Conservation (phyloP, 2,797 vertebrate species). For the Lacerta viridis region DNA sequence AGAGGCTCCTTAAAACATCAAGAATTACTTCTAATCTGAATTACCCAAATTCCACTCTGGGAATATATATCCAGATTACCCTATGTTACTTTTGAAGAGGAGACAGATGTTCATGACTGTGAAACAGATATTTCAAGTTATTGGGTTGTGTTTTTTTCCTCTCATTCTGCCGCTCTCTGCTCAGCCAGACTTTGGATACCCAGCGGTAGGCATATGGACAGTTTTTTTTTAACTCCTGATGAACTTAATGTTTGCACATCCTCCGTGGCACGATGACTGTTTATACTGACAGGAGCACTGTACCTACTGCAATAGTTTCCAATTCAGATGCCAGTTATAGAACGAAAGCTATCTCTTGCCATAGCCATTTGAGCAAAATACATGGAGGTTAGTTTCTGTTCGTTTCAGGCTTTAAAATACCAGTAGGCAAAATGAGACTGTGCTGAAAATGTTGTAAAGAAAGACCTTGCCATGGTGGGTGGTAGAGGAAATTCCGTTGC, state of each 20-base stretch:
- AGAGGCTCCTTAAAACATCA: slow-evolving; percentile 72
- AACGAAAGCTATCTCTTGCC: slow-evolving; percentile 40
- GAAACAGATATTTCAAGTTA: slow-evolving; percentile 75
- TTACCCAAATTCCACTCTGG: slow-evolving; percentile 75
- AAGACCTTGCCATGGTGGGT: not conserved
- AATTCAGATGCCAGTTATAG: slow-evolving; percentile 21
- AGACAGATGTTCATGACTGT: slow-evolving; percentile 77
- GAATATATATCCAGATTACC: slow-evolving; percentile 80
- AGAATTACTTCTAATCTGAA: slow-evolving; percentile 80
- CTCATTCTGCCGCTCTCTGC: slow-evolving; percentile 56
- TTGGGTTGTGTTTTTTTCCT: slow-evolving; percentile 50
- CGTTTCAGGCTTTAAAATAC: slow-evolving; percentile 14
- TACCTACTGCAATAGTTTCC: slow-evolving; percentile 15
- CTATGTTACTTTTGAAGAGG: slow-evolving; percentile 71
- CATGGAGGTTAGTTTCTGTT: not conserved
- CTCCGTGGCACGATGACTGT: slow-evolving; percentile 30
- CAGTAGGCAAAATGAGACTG: not conserved
- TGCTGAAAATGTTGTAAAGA: not conserved
- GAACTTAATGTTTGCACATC: slow-evolving; percentile 56
- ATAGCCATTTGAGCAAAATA: slow-evolving; percentile 2
- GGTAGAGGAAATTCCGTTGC: too few relatives aligned
- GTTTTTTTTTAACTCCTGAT: slow-evolving; percentile 68
- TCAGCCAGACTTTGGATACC: slow-evolving; percentile 68
- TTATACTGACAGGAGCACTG: slow-evolving; percentile 46
- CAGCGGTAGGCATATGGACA: slow-evolving; percentile 69